A percentile compares a stretch with the other conserved stretches of the same genome.
Conservation (phyloP, 1,140 invertebrate species). For the Pogonus chalceus region DNA sequence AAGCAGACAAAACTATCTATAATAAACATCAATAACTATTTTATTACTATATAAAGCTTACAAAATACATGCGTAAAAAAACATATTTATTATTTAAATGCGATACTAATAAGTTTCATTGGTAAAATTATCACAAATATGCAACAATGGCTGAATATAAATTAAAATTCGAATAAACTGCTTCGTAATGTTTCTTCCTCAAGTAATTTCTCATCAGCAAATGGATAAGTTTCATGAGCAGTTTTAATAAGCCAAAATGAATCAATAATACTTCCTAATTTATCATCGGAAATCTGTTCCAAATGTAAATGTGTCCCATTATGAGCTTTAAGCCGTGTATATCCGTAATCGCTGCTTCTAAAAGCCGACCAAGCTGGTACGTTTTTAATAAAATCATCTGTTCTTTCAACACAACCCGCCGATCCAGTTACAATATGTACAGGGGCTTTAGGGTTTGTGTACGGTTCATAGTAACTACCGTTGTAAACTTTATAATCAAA, state of each 20-base stretch:
- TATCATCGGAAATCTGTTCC: constrained; percentile 87
- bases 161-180: no score
- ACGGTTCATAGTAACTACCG: constrained; percentile 65
- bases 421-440: constrained; percentile 91
- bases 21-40: no score
- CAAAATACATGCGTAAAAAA: no score
- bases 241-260: constrained; percentile 67
- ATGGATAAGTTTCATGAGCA: constrained; percentile 35
- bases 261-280: constrained; percentile 63
- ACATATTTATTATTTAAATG: no score
- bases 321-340: constrained; percentile 67
- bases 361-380: constrained; percentile 69
- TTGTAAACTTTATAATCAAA: constrained; percentile 82
- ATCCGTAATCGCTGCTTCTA: constrained; percentile 84
- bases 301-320: constrained; percentile 82
- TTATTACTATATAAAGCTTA: no score
- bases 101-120: no score
- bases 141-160: no score
- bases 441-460: constrained; percentile 78
- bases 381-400: constrained; percentile 45
- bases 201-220: constrained; percentile 17
- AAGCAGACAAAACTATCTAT: no score
- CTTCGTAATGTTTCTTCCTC: neutral
- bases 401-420: constrained; percentile 67
- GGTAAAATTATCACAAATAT: no score